Conservation (phyloP, 2,797 vertebrate species). For the Halcyon leucocephala region DNA sequence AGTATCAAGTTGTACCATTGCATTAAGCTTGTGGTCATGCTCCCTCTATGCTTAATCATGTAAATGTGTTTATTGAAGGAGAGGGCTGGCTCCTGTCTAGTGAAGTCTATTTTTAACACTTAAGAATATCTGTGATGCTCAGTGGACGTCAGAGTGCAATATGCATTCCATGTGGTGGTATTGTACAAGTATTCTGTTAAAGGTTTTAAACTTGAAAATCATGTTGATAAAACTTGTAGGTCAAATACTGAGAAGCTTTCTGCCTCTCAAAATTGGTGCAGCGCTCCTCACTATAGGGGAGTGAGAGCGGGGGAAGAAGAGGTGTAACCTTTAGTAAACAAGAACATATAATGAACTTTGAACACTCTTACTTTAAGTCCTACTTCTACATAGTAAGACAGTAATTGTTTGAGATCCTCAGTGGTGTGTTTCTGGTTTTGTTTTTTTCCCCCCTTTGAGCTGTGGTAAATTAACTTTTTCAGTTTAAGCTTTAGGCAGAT, state of each 20-base stretch:
- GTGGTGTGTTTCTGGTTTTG: neutral
- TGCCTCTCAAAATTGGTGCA: neutral
- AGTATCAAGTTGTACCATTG: neutral
- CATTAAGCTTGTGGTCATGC: neutral
- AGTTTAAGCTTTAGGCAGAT: constrained; percentile 17
- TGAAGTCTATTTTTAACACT: constrained; percentile 42
- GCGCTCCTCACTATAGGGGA: neutral
- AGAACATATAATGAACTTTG: neutral
- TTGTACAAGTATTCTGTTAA: neutral
- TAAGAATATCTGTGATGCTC: neutral
- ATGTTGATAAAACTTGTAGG: neutral
- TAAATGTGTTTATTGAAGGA: constrained; percentile 24
- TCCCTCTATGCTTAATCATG: neutral
- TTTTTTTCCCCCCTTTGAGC: neutral
- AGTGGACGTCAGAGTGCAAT: constrained; percentile 7
- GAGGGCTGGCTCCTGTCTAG: constrained; percentile 43
- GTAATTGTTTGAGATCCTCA: neutral
- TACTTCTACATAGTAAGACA: neutral
- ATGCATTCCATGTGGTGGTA: neutral
- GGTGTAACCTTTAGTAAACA: neutral
- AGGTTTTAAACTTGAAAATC: constrained; percentile 27
- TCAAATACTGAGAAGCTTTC: neutral
- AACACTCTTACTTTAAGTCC: neutral
- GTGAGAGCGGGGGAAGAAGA: neutral
- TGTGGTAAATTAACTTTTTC: neutral